Conservation (phyloP, 2,797 vertebrate genomes). For the Gallinago solitaria region DNA sequence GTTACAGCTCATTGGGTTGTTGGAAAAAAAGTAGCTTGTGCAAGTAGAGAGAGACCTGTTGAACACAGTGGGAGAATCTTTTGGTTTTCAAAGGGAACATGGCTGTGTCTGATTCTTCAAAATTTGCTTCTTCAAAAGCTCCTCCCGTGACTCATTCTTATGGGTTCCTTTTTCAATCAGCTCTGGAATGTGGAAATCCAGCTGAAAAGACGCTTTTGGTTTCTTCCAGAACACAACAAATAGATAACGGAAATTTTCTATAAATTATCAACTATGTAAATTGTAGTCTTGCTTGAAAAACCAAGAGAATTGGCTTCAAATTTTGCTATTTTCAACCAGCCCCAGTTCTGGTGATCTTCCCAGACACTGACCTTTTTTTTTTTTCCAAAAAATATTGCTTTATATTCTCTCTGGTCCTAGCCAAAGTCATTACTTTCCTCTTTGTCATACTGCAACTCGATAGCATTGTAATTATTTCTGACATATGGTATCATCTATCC, state of each 20-base stretch:
- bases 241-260: neutral
- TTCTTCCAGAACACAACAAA: neutral
- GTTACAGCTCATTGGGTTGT: neutral
- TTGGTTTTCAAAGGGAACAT: neutral
- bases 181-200: neutral
- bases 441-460: conserved; percentile 42
- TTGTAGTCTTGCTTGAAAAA: neutral
- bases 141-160: rapidly evolving
- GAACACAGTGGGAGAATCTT: neutral
- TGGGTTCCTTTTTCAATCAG: neutral
- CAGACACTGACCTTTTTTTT: conserved; percentile 18
- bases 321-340: neutral
- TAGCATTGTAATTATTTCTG: conserved; percentile 64
- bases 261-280: neutral
- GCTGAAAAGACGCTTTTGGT: neutral
- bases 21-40: neutral
- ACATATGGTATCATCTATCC: conserved; percentile 59
- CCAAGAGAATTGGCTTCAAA: conserved; percentile 5
- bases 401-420: conserved; percentile 25
- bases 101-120: neutral
- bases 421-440: conserved; percentile 50
- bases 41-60: neutral
- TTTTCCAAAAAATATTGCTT: neutral
- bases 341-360: conserved; percentile 24
- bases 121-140: neutral